These are phyloP conservation scores for Himalopsyche kuldschensis DNA, from an alignment of 2,888 invertebrate species.

Conservation along the genomic window DNA sequence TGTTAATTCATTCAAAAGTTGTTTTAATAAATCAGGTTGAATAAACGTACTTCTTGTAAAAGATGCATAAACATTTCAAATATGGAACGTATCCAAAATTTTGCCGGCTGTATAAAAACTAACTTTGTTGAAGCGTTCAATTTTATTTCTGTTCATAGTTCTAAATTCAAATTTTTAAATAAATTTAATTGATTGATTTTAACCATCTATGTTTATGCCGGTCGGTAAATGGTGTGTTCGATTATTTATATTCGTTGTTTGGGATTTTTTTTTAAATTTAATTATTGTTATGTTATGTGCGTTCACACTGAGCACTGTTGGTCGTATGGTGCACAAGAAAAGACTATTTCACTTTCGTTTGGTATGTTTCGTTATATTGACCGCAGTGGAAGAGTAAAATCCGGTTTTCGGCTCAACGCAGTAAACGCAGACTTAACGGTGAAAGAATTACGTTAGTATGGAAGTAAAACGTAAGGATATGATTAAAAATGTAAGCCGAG, in stretches of 20 bases:
- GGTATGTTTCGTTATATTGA: slow-evolving; percentile 1
- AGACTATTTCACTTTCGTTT: slow-evolving; percentile 31
- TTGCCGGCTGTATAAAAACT: background rate
- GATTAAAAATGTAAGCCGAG: background rate
- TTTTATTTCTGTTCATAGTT: background rate
- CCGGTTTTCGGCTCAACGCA: background rate
- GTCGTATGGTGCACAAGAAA: slow-evolving; percentile 7
- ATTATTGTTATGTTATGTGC: background rate
- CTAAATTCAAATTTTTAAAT: background rate
- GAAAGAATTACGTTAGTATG: background rate
- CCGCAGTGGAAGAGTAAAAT: background rate
- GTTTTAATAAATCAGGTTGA: no score
- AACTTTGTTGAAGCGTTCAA: background rate
- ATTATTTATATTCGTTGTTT: background rate
- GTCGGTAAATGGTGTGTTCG: background rate
- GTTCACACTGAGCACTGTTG: background rate
- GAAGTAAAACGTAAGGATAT: background rate
- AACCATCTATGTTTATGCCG: background rate
- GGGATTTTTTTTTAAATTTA: background rate
- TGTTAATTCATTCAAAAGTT: no score
- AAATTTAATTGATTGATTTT: background rate
- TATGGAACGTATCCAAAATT: background rate
- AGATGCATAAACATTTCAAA: background rate
- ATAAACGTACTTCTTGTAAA: no score
- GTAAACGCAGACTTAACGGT: background rate